Conservation (phyloP, 1,140 invertebrate species). For the Drosophila takahashii region DNA sequence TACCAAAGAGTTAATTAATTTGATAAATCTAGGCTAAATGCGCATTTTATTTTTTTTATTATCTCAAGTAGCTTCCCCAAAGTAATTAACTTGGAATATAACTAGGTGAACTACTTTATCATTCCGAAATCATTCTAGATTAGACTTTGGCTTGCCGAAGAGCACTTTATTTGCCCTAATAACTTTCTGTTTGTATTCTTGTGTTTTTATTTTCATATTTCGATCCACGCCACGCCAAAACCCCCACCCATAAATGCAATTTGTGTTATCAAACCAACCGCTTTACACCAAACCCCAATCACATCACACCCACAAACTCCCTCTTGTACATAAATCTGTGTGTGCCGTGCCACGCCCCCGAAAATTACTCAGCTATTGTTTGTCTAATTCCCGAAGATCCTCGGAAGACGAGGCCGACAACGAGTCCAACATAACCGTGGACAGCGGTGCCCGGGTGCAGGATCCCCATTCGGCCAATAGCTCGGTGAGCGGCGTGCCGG, state of each 20-base stretch:
- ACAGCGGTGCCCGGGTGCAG: conserved; percentile 76
- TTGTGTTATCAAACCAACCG: conserved; percentile 38
- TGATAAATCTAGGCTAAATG: not conserved
- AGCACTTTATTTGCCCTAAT: conserved; percentile 39
- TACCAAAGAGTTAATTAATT: not conserved
- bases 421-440: conserved; percentile 79
- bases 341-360: conserved; percentile 14
- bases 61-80: conserved; percentile 20
- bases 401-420: conserved; percentile 84
- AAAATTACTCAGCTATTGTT: conserved; percentile 75
- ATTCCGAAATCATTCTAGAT: not conserved
- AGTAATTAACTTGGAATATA: conserved; percentile 7
- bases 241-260: conserved; percentile 37
- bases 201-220: conserved; percentile 78
- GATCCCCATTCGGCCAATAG: conserved; percentile 75
- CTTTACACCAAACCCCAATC: conserved; percentile 29
- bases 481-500: conserved; percentile 54
- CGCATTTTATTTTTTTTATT: conserved; percentile 1
- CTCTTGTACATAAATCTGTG: conserved; percentile 36
- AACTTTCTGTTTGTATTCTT: conserved; percentile 58
- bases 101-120: conserved; percentile 11
- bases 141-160: conserved; percentile 44
- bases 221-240: conserved; percentile 48
- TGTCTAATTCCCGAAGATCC: conserved; percentile 85
- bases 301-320: conserved; percentile 31